Conservation (phyloP, 2,113 vertebrate species). For the Crotalus helleri region DNA sequence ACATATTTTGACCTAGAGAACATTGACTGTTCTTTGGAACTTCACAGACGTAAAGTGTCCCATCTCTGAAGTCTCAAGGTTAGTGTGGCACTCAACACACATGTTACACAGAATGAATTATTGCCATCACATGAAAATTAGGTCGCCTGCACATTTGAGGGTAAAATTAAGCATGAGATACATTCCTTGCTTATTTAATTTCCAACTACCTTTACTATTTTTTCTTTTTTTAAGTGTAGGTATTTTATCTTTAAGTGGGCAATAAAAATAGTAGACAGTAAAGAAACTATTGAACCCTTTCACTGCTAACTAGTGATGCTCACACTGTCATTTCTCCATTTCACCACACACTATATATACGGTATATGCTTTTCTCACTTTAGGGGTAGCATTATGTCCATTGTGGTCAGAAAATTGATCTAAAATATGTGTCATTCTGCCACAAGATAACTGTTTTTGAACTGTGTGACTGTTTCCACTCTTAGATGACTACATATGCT, state of each 20-base stretch:
- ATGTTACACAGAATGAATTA: not conserved
- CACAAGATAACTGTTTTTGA: not conserved
- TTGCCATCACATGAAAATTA: not conserved
- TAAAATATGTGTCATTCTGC: not conserved
- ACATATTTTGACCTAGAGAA: slow-evolving; percentile 38
- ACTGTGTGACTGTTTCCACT: too few species aligned
- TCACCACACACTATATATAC: not conserved
- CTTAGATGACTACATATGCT: not conserved
- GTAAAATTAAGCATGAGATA: not conserved
- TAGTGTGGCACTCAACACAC: not conserved
- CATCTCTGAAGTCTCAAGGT: not conserved
- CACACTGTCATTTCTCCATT: not conserved
- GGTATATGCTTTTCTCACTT: not conserved
- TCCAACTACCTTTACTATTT: not conserved
- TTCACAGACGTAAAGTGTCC: not conserved
- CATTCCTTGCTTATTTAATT: not conserved
- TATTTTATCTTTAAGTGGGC: not conserved
- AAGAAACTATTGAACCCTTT: not conserved
- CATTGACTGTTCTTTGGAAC: not conserved
- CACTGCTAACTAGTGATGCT: not conserved
- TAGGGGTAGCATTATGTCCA: not conserved
- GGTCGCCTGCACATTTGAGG: not conserved
- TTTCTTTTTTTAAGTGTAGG: not conserved
- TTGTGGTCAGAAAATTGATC: not conserved
- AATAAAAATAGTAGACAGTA: not conserved